These are phyloP conservation scores for Pyrocephalus nanus DNA, from an alignment of 2,797 vertebrate species.

Conservation along the genomic window DNA sequence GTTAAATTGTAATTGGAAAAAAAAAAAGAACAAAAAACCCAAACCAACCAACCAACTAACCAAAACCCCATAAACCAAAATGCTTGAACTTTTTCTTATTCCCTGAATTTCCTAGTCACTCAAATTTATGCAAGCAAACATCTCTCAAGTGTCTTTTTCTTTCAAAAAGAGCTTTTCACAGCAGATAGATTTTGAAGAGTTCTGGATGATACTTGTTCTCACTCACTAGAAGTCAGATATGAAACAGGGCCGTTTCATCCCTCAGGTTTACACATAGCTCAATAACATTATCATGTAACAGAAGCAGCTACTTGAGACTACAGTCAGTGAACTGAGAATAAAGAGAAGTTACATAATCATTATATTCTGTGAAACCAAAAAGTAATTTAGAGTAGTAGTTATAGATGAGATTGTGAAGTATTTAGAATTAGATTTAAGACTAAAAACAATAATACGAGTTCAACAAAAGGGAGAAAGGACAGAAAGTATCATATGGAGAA, in stretches of 20 bases:
- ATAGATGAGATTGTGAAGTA: neutral
- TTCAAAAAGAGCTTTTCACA: neutral
- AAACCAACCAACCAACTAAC: neutral
- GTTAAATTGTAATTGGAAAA: neutral
- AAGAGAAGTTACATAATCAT: neutral
- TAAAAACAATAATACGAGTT: neutral
- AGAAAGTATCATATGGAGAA: neutral
- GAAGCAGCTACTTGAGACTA: constrained; percentile 21
- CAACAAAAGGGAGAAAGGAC: neutral
- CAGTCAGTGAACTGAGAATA: constrained; percentile 17
- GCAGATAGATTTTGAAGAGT: neutral
- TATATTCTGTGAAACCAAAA: constrained; percentile 4
- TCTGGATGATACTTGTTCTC: neutral
- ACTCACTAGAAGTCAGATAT: neutral
- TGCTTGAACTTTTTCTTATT: neutral
- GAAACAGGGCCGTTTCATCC: neutral
- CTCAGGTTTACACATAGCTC: neutral
- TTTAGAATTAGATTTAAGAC: constrained; percentile 31
- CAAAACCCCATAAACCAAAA: neutral
- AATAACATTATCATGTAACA: constrained; percentile 4
- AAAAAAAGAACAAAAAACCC: too few species aligned
- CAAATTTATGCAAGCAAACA: neutral
- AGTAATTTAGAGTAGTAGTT: neutral
- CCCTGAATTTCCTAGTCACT: neutral
- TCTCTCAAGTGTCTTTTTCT: neutral